Evolutionary conservation across 37 sponge, comb jelly and placozoan species (phyloP).

Genomic region (Cliona cf. orientalis): DNA sequence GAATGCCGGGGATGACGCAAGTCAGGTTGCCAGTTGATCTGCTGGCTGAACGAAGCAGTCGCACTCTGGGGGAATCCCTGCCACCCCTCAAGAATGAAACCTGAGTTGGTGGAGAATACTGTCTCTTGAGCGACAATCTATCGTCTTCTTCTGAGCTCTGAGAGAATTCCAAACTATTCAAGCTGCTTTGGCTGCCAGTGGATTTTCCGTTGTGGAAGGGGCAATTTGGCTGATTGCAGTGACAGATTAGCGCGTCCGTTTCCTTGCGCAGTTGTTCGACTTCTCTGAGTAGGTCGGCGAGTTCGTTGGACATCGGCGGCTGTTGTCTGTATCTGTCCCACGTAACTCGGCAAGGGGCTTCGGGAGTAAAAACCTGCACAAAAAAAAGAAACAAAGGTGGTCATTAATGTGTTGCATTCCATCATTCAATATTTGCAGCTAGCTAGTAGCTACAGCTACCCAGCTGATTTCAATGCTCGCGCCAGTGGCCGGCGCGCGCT

Average conservation of each 20-base stretch:
- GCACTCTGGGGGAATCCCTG: neutral
- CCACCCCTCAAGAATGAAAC: neutral
- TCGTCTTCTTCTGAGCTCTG: neutral
- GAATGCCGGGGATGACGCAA: neutral
- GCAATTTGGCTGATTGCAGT: constrained; percentile 40
- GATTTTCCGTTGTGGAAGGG: constrained; percentile 13
- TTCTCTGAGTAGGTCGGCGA: constrained; percentile 25
- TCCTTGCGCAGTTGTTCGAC: constrained; percentile 8
- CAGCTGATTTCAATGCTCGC: no score
- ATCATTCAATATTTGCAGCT: no score
- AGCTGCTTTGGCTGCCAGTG: no score
- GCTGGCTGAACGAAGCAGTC: neutral
- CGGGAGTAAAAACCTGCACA: neutral
- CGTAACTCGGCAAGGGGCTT: neutral
- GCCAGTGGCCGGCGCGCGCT: no score
- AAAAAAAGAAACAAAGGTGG: no score
- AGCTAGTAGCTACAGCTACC: no score
- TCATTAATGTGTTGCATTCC: no score
- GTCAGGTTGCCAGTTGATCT: neutral
- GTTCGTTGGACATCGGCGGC: neutral
- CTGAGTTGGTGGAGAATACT: neutral
- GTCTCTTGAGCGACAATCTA: neutral
- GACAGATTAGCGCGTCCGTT: constrained; percentile 16
- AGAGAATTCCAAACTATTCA: neutral
- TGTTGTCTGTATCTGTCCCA: no score